A percentile compares a stretch with the other conserved stretches of the same genome.
These are phyloP conservation scores for Heterodera filipjevi DNA, from an alignment of 2,888 invertebrate species.

Conservation along the genomic window DNA sequence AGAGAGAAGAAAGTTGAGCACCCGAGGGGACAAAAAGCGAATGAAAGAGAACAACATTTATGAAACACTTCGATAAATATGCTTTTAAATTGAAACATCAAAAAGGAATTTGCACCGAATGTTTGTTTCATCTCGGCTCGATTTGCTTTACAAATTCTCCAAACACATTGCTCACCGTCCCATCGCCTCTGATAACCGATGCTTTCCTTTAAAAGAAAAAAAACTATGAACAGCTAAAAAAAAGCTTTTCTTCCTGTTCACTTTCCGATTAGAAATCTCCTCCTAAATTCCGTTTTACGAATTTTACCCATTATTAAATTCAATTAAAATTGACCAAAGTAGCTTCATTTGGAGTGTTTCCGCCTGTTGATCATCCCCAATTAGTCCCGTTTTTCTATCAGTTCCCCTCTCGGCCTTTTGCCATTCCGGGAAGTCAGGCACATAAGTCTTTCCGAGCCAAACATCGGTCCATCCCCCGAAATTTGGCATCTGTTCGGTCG, in stretches of 20 bases:
- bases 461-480: not conserved
- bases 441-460: constrained; percentile 9
- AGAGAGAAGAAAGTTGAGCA: not conserved
- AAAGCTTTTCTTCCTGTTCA: not conserved
- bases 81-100: too few species aligned
- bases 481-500: not conserved
- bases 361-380: not conserved
- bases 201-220: constrained; percentile 23
- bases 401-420: not conserved
- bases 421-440: constrained; percentile 4
- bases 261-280: not conserved
- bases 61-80: too few species aligned
- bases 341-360: not conserved
- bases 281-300: too few species aligned
- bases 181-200: constrained; percentile 25
- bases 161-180: constrained; percentile 30
- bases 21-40: not conserved
- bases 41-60: not conserved
- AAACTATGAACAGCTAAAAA: too few species aligned
- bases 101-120: not conserved
- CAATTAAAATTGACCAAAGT: not conserved
- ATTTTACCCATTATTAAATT: not conserved
- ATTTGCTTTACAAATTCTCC: constrained; percentile 9
- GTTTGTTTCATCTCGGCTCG: not conserved
- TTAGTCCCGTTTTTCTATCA: not conserved